These are phyloP conservation scores for Accipiter virgatus DNA, from an alignment of 2,113 vertebrate species.

Conservation along the genomic window DNA sequence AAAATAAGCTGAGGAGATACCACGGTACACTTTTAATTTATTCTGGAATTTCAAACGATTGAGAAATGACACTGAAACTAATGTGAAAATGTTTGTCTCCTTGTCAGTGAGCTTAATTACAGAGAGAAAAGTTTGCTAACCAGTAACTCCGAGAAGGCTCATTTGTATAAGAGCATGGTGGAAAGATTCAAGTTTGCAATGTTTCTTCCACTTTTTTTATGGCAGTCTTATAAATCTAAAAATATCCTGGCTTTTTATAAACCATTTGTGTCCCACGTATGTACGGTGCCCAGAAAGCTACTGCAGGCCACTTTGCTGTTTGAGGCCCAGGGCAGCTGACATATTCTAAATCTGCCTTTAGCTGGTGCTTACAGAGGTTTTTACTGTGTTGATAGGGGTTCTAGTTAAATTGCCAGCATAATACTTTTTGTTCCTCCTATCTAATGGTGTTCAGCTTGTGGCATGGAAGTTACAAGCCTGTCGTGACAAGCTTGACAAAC, in stretches of 20 bases:
- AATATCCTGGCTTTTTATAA: not conserved
- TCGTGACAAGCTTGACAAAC: not conserved
- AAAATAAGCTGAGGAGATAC: slow-evolving; percentile 77
- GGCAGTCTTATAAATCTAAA: not conserved
- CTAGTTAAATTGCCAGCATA: not conserved
- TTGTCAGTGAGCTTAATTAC: not conserved
- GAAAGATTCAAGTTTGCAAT: not conserved
- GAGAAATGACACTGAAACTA: not conserved
- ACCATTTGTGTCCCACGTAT: not conserved
- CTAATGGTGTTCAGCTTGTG: not conserved
- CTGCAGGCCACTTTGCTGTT: not conserved
- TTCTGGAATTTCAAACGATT: slow-evolving; percentile 10
- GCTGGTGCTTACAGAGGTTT: not conserved
- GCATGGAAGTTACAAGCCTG: not conserved
- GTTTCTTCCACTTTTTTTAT: not conserved
- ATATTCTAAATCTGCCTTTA: not conserved
- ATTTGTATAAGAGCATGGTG: not conserved
- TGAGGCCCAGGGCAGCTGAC: not conserved
- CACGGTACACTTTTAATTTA: slow-evolving; percentile 73
- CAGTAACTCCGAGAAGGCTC: not conserved
- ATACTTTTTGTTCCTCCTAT: not conserved
- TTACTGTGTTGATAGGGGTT: not conserved
- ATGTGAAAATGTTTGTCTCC: not conserved
- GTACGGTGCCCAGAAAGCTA: not conserved
- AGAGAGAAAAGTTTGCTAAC: not conserved